phyloP scores from a whole-genome alignment of 1,140 invertebrate genomes.

The Drosophila pseudoobscura region DNA sequence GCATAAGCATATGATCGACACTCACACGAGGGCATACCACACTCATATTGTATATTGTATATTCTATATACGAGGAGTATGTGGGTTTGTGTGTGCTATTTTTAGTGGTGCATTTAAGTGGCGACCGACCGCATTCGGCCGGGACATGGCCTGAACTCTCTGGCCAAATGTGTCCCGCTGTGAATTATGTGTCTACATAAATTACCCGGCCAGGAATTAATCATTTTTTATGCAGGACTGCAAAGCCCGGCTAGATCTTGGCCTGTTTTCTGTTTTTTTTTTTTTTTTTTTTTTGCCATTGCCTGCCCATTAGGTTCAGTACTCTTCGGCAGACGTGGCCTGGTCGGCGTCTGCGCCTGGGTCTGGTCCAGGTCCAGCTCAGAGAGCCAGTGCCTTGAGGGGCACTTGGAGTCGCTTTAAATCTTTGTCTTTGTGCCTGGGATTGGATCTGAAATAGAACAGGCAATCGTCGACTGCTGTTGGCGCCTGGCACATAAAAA shows the following conservation, averaged over 20 bases:
- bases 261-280: constrained; percentile 20
- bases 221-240: constrained; percentile 79
- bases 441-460: constrained; percentile 30
- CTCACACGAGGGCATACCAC: constrained; percentile 13
- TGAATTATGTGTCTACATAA: constrained; percentile 82
- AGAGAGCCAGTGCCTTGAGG: constrained; percentile 44
- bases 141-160: constrained; percentile 68
- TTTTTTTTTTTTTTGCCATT: constrained; percentile 8
- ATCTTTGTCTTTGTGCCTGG: constrained; percentile 67
- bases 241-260: constrained; percentile 28
- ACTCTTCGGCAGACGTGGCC: constrained; percentile 10
- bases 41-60: not conserved
- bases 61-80: not conserved
- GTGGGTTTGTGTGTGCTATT: constrained; percentile 60
- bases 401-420: constrained; percentile 69
- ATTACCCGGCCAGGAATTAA: constrained; percentile 79
- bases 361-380: not conserved
- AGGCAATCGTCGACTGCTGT: constrained; percentile 14
- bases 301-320: constrained; percentile 68
- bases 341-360: constrained; percentile 2
- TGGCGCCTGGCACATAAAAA: constrained; percentile 25
- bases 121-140: constrained; percentile 65
- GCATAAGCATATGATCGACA: constrained; percentile 74
- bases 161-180: constrained; percentile 78
- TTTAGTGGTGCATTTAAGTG: constrained; percentile 76